A percentile compares a stretch with the other conserved stretches of the same genome.
These are phyloP conservation scores for Cygnus buccinator DNA, from an alignment of 2,113 vertebrate genomes.

Conservation along the genomic window DNA sequence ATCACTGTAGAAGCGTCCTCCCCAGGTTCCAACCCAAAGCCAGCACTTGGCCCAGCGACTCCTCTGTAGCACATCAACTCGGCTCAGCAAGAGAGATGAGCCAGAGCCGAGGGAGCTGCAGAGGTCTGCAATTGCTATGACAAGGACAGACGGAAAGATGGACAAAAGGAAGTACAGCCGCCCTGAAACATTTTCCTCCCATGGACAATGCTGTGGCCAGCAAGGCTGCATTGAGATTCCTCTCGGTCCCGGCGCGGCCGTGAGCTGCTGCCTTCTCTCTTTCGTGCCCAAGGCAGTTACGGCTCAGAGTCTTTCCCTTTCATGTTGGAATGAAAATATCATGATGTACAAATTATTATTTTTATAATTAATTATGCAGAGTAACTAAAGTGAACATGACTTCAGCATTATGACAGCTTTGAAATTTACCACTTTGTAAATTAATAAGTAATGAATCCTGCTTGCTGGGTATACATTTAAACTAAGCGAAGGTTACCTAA, in stretches of 20 bases:
- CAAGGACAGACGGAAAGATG: neutral
- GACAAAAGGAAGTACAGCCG: neutral
- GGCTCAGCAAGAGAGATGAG: neutral
- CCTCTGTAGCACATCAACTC: neutral
- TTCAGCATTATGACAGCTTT: constrained; percentile 77
- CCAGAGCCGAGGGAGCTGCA: neutral
- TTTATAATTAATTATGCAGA: constrained; percentile 83
- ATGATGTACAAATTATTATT: constrained; percentile 81
- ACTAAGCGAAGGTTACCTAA: constrained; percentile 50
- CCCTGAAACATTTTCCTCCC: neutral
- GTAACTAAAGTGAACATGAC: constrained; percentile 73
- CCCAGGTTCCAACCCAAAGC: neutral
- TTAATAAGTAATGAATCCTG: constrained; percentile 63
- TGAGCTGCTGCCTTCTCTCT: neutral
- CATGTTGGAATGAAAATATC: constrained; percentile 76
- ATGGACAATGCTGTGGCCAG: neutral
- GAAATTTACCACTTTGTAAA: constrained; percentile 72
- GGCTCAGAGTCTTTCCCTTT: constrained; percentile 52
- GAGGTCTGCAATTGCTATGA: neutral
- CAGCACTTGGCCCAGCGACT: neutral
- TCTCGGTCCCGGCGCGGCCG: neutral
- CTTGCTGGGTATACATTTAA: constrained; percentile 53
- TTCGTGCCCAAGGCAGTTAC: constrained; percentile 62
- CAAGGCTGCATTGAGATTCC: neutral
- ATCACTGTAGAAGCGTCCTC: neutral